Percentiles rank a stretch among this genome's conserved stretches.
Evolutionary conservation across 2,888 invertebrate genomes (phyloP).

Genomic region (Sphaerophoria taeniata): DNA sequence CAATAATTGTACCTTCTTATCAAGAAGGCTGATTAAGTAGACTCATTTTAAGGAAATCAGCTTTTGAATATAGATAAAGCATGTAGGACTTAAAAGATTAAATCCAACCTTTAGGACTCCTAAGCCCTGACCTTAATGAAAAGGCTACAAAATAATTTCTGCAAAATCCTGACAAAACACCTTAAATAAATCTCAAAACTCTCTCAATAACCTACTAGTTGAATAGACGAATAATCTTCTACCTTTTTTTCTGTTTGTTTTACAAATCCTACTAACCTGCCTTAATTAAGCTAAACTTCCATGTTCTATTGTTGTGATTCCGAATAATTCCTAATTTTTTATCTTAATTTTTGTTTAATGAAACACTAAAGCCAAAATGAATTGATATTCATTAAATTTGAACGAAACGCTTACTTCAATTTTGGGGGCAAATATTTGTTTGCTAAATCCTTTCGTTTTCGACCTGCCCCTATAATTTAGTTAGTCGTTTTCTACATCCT

Average conservation of each 20-base stretch:
- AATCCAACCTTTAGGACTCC: too few relatives aligned
- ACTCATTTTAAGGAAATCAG: too few relatives aligned
- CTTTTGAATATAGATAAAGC: too few relatives aligned
- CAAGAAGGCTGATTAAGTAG: too few relatives aligned
- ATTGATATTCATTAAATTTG: constrained; percentile 23
- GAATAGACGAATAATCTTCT: not conserved
- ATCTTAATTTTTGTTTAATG: constrained; percentile 30
- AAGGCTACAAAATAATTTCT: not conserved
- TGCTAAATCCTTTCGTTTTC: not conserved
- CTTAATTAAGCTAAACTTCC: not conserved
- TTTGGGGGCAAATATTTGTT: constrained; percentile 28
- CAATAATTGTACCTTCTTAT: too few relatives aligned
- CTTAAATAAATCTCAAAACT: not conserved
- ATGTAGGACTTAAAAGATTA: not conserved
- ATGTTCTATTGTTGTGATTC: not conserved
- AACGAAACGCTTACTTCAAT: constrained; percentile 25
- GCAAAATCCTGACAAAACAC: not conserved
- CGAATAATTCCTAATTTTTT: not conserved
- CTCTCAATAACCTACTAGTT: not conserved
- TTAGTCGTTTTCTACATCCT: not conserved
- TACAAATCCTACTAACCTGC: not conserved
- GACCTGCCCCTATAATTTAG: not conserved
- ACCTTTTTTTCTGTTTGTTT: not conserved
- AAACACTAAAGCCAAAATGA: constrained; percentile 27
- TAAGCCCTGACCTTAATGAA: not conserved